Evolutionary conservation across 1,140 invertebrate species (phyloP), one percentile per base, ranked within the genome.

Genomic region (Achatina immaculata): DNA sequence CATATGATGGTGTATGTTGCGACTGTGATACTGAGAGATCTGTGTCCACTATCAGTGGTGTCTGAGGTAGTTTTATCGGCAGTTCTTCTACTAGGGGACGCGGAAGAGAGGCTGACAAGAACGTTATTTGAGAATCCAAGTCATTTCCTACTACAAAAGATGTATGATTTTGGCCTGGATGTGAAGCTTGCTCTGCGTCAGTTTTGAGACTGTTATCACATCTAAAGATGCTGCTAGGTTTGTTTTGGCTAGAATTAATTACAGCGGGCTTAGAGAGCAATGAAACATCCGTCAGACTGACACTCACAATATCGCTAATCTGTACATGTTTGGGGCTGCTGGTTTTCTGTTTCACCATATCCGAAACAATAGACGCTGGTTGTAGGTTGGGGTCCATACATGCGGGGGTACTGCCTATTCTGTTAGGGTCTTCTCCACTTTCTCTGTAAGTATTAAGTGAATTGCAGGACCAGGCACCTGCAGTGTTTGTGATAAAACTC

Each of bases 1-100:
- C 86, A 0, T 88, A 90, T 28, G 88, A 87, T 2, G 87, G 85
- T 6, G 85, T 87, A 51, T 81, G 75, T 40, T 80, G 48, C 21
- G 82, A 83, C 31, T 71, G 48, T 66, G 74, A 51, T 48, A 40
- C 34, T 2, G 58, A 6, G 16, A 40, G 2, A 7, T 4, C 34
- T 43, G 31, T 80, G 34, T 83, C 78, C 9, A 81, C 72, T 14
- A 68, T 58, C 24, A 79, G 48, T 2, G 71, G 48, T 28, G 76
- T 31, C 42, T 73, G 58, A 16, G 51, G 24, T 62, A 55, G 11
- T 69, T 77, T 38, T 65, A 62, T 3, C 9, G 43, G 19, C 42
- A 75, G 31, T 66, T 76, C 51, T 40, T 74, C 38, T n/a, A 9
- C 3, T 1, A 65, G 74, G 11, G 45, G 66, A 7, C 66, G 74